Conservation (phyloP, 2,113 vertebrate genomes). For the Carassius auratus region DNA sequence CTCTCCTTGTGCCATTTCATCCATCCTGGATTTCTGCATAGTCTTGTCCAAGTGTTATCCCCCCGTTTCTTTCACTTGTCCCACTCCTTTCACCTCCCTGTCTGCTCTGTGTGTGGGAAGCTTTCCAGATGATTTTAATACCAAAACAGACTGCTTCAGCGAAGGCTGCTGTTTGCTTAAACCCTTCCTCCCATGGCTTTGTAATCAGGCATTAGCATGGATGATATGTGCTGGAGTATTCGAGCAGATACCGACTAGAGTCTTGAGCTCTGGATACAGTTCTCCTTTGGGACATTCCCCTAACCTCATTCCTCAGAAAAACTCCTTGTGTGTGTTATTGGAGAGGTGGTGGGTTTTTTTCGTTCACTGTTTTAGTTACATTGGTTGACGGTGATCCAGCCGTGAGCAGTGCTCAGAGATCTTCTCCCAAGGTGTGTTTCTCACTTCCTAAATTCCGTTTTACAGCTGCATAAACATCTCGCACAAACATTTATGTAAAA, state of each 20-base stretch:
- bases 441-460: neutral
- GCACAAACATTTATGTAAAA: neutral
- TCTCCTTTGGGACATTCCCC: constrained; percentile 28
- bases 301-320: constrained; percentile 5
- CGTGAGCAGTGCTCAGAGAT: constrained; percentile 61
- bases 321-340: constrained; percentile 51
- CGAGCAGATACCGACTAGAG: constrained; percentile 1
- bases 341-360: constrained; percentile 46
- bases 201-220: constrained; percentile 34
- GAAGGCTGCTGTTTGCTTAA: constrained; percentile 44
- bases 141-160: constrained; percentile 47
- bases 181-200: constrained; percentile 37
- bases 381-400: constrained; percentile 61
- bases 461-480: neutral
- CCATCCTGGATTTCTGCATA: constrained; percentile 25
- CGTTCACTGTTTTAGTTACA: constrained; percentile 58
- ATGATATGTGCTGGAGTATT: constrained; percentile 13
- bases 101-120: constrained; percentile 48
- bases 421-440: constrained; percentile 26
- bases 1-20: constrained; percentile 29
- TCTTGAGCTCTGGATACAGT: constrained; percentile 34
- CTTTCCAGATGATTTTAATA: constrained; percentile 55
- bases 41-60: constrained; percentile 27
- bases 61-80: constrained; percentile 13
- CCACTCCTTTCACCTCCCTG: constrained; percentile 3